Conservation (phyloP, 2,888 invertebrate species). For the Empis stercorea region DNA sequence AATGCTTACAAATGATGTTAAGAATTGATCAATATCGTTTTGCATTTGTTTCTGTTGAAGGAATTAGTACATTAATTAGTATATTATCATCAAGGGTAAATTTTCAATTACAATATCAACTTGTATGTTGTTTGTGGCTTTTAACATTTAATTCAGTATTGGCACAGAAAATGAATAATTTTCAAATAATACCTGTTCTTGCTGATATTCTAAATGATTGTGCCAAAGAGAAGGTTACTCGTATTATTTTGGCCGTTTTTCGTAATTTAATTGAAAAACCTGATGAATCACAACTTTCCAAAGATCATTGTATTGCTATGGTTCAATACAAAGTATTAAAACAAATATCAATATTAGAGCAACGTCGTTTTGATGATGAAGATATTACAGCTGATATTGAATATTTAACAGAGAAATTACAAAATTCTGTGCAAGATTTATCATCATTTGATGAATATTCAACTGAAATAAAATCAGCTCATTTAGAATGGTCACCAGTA, state of each 20-base stretch:
- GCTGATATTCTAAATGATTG: slow-evolving; percentile 97
- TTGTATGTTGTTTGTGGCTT: slow-evolving; percentile 98
- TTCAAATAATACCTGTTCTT: slow-evolving; percentile 91
- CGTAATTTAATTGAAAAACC: slow-evolving; percentile 95
- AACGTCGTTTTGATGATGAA: slow-evolving; percentile 95
- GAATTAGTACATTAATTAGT: slow-evolving; percentile 80
- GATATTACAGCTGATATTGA: slow-evolving; percentile 92
- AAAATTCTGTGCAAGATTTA: slow-evolving; percentile 88
- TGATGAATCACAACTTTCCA: slow-evolving; percentile 76
- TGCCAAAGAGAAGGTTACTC: slow-evolving; percentile 94
- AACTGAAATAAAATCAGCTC: slow-evolving; percentile 81
- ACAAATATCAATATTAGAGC: slow-evolving; percentile 84
- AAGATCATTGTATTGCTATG: slow-evolving; percentile 98
- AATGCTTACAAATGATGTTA: slow-evolving; percentile 99
- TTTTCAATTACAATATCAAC: slow-evolving; percentile 94
- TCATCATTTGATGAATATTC: slow-evolving; percentile 99
- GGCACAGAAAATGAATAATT: slow-evolving; percentile 94
- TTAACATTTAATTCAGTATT: slow-evolving; percentile 90
- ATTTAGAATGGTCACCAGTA: slow-evolving; percentile 96
- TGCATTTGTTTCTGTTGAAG: slow-evolving; percentile 90
- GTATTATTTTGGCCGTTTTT: slow-evolving; percentile 95
- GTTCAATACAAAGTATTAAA: slow-evolving; percentile 96
- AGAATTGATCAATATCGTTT: slow-evolving; percentile 92
- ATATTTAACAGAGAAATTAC: slow-evolving; percentile 83
- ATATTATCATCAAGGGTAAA: slow-evolving; percentile 89